A percentile compares a stretch with the other conserved stretches of the same genome.
Conservation (phyloP, 2,113 vertebrate species). For the Dinomys branickii region DNA sequence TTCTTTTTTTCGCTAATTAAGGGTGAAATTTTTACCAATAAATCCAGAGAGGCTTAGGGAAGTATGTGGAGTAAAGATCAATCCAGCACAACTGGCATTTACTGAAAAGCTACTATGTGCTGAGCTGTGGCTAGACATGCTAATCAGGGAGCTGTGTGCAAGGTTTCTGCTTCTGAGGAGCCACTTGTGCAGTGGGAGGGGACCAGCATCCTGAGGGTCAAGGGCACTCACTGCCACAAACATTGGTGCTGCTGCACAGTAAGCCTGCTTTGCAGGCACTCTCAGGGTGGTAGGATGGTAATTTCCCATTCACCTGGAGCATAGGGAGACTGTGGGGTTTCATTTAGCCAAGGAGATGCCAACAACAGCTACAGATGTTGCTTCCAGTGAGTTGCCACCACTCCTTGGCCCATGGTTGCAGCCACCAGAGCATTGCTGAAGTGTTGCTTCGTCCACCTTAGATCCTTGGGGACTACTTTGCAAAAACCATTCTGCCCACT, state of each 20-base stretch:
- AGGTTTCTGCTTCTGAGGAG: not conserved
- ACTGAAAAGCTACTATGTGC: not conserved
- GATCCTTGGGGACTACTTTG: not conserved
- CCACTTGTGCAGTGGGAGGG: rapidly evolving
- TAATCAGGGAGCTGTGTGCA: rapidly evolving
- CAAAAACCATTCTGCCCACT: rapidly evolving
- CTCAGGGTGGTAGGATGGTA: rapidly evolving
- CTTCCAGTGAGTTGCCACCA: not conserved
- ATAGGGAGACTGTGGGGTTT: not conserved
- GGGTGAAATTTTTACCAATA: constrained; percentile 72
- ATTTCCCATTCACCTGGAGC: rapidly evolving
- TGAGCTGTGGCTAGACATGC: rapidly evolving
- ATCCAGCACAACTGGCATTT: not conserved
- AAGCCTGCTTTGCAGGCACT: not conserved
- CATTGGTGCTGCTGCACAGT: not conserved
- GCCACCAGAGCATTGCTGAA: not conserved
- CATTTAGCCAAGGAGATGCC: not conserved
- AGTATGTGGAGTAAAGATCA: not conserved
- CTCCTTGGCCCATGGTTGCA: rapidly evolving
- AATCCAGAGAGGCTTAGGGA: constrained; percentile 37
- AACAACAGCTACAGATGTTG: not conserved
- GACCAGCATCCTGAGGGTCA: not conserved
- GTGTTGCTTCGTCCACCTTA: not conserved
- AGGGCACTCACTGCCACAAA: rapidly evolving
- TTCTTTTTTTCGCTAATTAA: constrained; percentile 76